Evolutionary conservation across 2,888 invertebrate species (phyloP).

Genomic region (Drosophila anceps): DNA sequence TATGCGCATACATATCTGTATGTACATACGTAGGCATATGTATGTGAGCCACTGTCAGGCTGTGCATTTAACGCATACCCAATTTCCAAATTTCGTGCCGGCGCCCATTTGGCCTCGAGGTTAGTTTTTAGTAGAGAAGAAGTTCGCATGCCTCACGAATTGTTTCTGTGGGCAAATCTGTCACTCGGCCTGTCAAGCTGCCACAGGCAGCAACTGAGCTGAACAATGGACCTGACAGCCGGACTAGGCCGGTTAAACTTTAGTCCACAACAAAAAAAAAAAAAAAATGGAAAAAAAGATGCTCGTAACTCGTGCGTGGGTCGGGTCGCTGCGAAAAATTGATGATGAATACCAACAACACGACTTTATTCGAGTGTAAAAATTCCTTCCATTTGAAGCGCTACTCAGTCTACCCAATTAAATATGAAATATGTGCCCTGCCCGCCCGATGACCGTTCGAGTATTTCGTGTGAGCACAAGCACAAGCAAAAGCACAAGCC

Average conservation of each 20-base stretch:
- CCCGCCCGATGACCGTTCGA: background rate
- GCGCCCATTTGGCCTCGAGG: constrained; percentile 31
- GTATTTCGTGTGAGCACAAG: constrained; percentile 18
- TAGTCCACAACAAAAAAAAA: background rate
- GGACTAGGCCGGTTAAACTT: constrained; percentile 16
- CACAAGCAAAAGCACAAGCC: constrained; percentile 37
- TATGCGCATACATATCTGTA: too few relatives aligned
- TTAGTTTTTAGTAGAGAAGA: constrained; percentile 51
- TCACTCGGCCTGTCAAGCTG: constrained; percentile 70
- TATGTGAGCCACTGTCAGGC: constrained; percentile 7
- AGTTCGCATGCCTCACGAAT: constrained; percentile 62
- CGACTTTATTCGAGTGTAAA: constrained; percentile 6
- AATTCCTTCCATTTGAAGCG: background rate
- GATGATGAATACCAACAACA: constrained; percentile 8
- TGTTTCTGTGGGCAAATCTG: constrained; percentile 74
- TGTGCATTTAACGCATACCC: constrained; percentile 11
- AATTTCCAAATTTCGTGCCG: constrained; percentile 25
- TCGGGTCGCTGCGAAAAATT: background rate
- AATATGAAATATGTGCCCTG: constrained; percentile 6
- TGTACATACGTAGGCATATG: background rate
- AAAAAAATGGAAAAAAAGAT: background rate
- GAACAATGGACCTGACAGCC: constrained; percentile 39
- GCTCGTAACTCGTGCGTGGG: constrained; percentile 1
- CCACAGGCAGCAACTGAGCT: constrained; percentile 38
- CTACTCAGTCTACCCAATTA: constrained; percentile 1